Base-by-base conservation (phyloP, 2,113 vertebrate genomes). In the Leiothrix lutea region DNA sequence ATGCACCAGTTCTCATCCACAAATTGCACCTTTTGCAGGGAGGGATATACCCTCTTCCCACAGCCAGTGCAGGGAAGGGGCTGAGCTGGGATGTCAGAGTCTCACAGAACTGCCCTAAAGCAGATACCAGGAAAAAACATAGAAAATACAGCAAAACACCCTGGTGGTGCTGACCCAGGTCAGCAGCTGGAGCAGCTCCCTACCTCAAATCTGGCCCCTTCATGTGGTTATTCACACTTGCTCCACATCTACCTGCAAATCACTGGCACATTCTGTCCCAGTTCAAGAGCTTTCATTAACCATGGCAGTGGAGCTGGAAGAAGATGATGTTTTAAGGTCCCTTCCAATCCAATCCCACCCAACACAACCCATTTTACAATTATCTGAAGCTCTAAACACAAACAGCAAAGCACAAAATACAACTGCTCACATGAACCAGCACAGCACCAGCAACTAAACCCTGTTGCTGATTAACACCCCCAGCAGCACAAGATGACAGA, bases 171-270 rank as follows among this genome's bases (percentile, higher is more conserved):
- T 40, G 58, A 45, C 20, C 23, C 36, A 62, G 35, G 33, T 12
- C 22, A 54, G 74, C 21, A 82, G 48, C 22, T 3, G 9, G 18
- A 28, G 17, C 3, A 14, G 57, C 33, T 28, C 44, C 24, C 45
- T 33, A 4, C 53, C 53, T 45, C 14, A 14, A 18, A 72, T 19
- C 22, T 26, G 42, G 8, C 23, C 50, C 53, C n/a, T 74, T 23
- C 4, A 2, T 4, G 1, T 0, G 12, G 19, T 47, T 31, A 29
- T 26, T 56, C 53, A 22, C 31, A 6, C 12, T 45, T n/a, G 24
- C 47, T 25, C 54, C 73, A 18, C 47, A 67, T 8, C 88, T 44
- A 51, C 60, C 77, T 28, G 60, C 60, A 58, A 44, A 69, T 14
- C 29, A 7, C 20, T 5, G 50, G 13, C 17, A 64, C n/a, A 1